phyloP scores from a whole-genome alignment of 23 tunicate species.

The Ciona savignyi region DNA sequence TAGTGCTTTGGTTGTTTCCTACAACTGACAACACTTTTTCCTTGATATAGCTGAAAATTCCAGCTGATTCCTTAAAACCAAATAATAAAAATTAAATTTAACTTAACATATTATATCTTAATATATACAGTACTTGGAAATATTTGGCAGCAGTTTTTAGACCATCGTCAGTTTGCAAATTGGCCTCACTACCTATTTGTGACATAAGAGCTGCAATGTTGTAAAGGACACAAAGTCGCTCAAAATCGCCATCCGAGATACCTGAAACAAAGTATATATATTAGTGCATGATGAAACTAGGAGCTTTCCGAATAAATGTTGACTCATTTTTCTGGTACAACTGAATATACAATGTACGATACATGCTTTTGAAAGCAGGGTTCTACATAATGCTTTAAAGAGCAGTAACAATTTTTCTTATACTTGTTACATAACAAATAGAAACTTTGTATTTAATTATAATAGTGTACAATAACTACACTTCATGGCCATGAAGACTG shows the following conservation, averaged over 20 bases:
- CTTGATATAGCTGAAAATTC: slow-evolving; percentile 66
- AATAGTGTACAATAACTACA: too few species aligned
- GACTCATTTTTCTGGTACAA: too few species aligned
- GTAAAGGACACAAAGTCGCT: slow-evolving; percentile 67
- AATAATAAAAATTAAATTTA: too few species aligned
- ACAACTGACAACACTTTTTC: slow-evolving; percentile 69
- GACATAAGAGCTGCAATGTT: slow-evolving; percentile 87
- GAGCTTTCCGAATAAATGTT: too few species aligned
- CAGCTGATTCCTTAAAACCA: slow-evolving; percentile 61
- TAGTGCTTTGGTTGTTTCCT: slow-evolving; percentile 34
- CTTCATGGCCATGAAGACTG: too few species aligned
- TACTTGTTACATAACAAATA: too few species aligned
- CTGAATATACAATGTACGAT: too few species aligned
- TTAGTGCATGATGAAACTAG: too few species aligned
- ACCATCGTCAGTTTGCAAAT: slow-evolving; percentile 88
- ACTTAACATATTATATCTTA: neutral
- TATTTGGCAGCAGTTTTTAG: slow-evolving; percentile 77
- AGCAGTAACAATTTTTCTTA: too few species aligned
- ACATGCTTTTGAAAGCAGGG: too few species aligned
- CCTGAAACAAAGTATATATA: slow-evolving; percentile 22
- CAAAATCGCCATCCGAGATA: slow-evolving; percentile 79
- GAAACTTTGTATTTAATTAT: too few species aligned
- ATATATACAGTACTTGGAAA: slow-evolving; percentile 48
- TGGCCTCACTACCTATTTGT: slow-evolving; percentile 76
- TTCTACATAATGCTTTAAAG: too few species aligned